Percentiles rank a stretch among this genome's conserved stretches.
Evolutionary conservation across 2,113 vertebrate genomes (phyloP).

Genomic region (Zosterops pallidus): DNA sequence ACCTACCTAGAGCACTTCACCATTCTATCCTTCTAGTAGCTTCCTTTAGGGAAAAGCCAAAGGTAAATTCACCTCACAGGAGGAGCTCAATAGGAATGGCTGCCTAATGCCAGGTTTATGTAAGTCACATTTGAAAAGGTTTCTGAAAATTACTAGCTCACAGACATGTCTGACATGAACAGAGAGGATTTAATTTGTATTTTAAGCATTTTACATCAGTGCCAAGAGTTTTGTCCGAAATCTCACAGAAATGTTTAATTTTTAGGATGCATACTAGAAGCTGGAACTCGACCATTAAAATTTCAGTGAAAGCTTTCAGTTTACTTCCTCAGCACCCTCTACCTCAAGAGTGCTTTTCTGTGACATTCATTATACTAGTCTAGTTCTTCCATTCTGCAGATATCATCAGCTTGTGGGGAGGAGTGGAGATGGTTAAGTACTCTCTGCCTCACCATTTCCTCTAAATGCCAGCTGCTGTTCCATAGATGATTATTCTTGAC

Average conservation of each 20-base stretch:
- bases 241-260: neutral
- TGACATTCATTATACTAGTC: neutral
- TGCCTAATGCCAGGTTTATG: neutral
- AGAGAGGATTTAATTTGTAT: neutral
- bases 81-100: neutral
- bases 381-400: neutral
- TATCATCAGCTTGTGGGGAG: neutral
- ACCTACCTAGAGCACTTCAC: neutral
- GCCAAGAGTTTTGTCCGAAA: neutral
- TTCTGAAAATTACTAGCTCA: neutral
- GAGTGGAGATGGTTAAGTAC: neutral
- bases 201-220: neutral
- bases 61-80: neutral
- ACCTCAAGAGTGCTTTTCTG: neutral
- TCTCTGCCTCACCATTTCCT: neutral
- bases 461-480: neutral
- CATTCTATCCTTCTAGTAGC: neutral
- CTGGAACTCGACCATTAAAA: neutral
- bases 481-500: neutral
- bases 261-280: neutral
- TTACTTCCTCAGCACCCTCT: neutral
- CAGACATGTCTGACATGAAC: neutral
- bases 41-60: neutral
- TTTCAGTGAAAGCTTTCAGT: neutral
- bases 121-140: neutral